Evolutionary conservation across 2,888 invertebrate species (phyloP).

Genomic region (Peribatodes rhomboidaria): DNA sequence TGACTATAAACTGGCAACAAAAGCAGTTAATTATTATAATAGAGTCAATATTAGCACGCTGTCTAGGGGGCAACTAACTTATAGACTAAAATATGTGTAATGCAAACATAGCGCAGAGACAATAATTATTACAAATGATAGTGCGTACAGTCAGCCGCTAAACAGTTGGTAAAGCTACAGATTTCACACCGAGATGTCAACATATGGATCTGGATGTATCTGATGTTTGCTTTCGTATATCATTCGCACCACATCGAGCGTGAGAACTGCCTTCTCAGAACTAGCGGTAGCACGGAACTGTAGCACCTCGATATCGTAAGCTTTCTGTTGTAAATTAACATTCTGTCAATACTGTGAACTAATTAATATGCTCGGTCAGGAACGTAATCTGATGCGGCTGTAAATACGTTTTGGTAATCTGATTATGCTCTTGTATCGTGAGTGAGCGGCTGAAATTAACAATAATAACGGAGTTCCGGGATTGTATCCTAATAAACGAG

Average conservation of each 20-base stretch:
- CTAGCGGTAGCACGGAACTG: constrained; percentile 79
- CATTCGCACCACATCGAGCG: constrained; percentile 83
- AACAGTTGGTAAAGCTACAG: constrained; percentile 86
- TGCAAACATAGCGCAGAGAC: constrained; percentile 83
- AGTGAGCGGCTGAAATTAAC: constrained; percentile 40
- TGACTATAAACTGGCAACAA: constrained; percentile 28
- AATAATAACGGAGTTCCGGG: constrained; percentile 42
- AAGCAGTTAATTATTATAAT: constrained; percentile 39
- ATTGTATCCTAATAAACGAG: constrained; percentile 25
- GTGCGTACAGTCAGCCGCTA: constrained; percentile 80
- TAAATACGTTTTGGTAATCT: constrained; percentile 55
- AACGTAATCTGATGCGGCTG: constrained; percentile 57
- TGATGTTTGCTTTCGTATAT: constrained; percentile 82
- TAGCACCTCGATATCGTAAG: constrained; percentile 72
- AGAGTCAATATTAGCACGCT: constrained; percentile 55
- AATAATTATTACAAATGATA: constrained; percentile 87
- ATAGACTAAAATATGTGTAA: constrained; percentile 69
- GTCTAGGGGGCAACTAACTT: constrained; percentile 69
- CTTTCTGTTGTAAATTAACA: constrained; percentile 71
- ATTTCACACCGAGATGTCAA: constrained; percentile 86
- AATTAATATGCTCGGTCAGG: constrained; percentile 69
- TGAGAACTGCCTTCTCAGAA: constrained; percentile 79
- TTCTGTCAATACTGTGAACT: constrained; percentile 74
- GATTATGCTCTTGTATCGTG: constrained; percentile 51
- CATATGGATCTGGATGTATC: constrained; percentile 86